Base-by-base conservation (phyloP, 2,113 vertebrate genomes). In the Chaenogobius annularis region DNA sequence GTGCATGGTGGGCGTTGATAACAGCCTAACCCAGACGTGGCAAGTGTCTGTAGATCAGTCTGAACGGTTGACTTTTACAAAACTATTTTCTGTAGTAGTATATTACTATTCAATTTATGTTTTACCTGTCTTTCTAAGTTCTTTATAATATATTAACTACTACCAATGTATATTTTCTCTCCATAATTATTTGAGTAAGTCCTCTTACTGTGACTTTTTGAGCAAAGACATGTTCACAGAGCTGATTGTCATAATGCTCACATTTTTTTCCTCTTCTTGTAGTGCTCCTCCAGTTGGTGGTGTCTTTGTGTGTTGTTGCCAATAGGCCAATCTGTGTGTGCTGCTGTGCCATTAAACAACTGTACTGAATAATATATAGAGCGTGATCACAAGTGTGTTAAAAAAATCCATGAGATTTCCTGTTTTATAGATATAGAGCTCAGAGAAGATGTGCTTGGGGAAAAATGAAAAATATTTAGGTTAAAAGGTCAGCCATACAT, bases 1-100 rank as follows among this genome's bases (percentile, higher is more conserved):
- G 70, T 73, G 76, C 72, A 68, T 87, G 81, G 78, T 77, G 13
- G 19, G 54, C 55, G 67, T 77, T 82, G 85, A 90, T 87, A 86
- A 85, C 74, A 68, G 73, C 77, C 78, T 44, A 69, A 71, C 82
- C 85, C 85, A 73, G 82, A 64, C 75, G 58, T 59, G 23, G 77
- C 64, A 66, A 19, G 31, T 72, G 76, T 85, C 70, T 82, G 58
- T 44, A 77, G 52, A 70, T 65, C 40, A 50, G 64, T 9, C 2
- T 35, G 68, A 43, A 8, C 10, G 22, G 64, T 20, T 31, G 48
- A 43, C 56, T 72, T 50, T 55, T 6, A 66, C 22, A 63, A 7
- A n/a, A n/a, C 19, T 40, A n/a, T 40, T 31, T 63, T n/a, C 23
- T 19, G 5, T 61, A 35, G 58, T 35, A 23, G 14, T 31, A n/a